Percentiles rank a stretch among this genome's conserved stretches.
phyloP scores from a whole-genome alignment of 2,888 invertebrate species.

The Choristoneura rosaceana region DNA sequence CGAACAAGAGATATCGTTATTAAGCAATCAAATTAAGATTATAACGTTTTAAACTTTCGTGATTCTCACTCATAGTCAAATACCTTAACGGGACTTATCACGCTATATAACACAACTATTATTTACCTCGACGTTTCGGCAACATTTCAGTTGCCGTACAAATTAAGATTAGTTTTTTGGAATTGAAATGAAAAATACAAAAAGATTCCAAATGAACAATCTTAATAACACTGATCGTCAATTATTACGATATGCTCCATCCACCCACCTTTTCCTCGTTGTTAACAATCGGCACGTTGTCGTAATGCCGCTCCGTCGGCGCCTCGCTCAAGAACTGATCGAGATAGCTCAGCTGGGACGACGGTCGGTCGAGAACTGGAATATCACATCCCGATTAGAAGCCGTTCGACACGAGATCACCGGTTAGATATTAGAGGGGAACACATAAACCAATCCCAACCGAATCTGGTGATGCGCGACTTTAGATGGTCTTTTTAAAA shows the following conservation, averaged over 20 bases:
- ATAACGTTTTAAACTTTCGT: no score
- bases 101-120: no score
- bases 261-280: constrained; percentile 76
- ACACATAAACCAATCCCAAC: constrained; percentile 79
- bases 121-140: no score
- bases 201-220: no score
- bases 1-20: no score
- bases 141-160: no score
- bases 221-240: no score
- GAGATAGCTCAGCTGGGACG: constrained; percentile 96
- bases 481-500: not conserved
- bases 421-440: constrained; percentile 37
- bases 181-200: no score
- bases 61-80: no score
- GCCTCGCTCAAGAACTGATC: constrained; percentile 95
- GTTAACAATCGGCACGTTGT: constrained; percentile 75
- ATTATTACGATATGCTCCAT: not conserved
- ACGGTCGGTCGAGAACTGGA: constrained; percentile 94
- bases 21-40: no score
- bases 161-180: no score
- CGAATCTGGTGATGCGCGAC: constrained; percentile 55
- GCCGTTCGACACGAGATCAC: not conserved
- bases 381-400: constrained; percentile 40
- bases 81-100: no score
- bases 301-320: constrained; percentile 78